Evolutionary conservation across 2,797 vertebrate genomes (phyloP).

Genomic region (Melanogrammus aeglefinus): DNA sequence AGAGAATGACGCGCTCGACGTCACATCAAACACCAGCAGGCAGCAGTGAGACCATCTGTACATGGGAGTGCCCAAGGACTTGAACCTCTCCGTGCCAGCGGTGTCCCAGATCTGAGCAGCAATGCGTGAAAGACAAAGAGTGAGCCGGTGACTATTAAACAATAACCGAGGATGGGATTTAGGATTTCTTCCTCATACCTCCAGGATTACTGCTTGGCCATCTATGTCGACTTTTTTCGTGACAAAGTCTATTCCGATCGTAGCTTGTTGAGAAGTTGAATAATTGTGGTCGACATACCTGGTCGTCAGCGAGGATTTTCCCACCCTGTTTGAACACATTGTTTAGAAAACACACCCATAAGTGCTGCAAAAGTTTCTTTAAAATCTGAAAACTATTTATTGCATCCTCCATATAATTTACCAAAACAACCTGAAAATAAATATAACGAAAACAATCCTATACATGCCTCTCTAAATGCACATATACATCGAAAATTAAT

Average conservation of each 20-base stretch:
- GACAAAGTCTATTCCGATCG: constrained; percentile 71
- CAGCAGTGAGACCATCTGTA: constrained; percentile 70
- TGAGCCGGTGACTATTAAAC: background rate
- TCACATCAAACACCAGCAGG: constrained; percentile 73
- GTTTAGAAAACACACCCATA: background rate
- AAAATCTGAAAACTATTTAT: background rate
- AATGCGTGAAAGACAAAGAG: background rate
- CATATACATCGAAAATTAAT: background rate
- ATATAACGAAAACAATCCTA: background rate
- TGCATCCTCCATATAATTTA: background rate
- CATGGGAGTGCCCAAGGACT: constrained; percentile 63
- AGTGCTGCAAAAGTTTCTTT: background rate
- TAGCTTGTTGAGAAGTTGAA: constrained; percentile 64
- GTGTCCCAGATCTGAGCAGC: constrained; percentile 71
- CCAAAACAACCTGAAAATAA: background rate
- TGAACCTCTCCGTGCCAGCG: constrained; percentile 70
- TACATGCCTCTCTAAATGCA: background rate
- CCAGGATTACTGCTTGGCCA: constrained; percentile 49
- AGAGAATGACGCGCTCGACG: constrained; percentile 58
- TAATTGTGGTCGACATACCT: constrained; percentile 69
- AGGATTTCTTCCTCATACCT: constrained; percentile 45
- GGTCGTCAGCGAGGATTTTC: constrained; percentile 73
- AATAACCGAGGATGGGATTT: background rate
- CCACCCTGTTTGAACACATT: constrained; percentile 51
- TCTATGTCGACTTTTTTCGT: constrained; percentile 56